A percentile compares a stretch with the other conserved stretches of the same genome.
Conservation (phyloP, 2,113 vertebrate species). For the Oncorhynchus clarkii region DNA sequence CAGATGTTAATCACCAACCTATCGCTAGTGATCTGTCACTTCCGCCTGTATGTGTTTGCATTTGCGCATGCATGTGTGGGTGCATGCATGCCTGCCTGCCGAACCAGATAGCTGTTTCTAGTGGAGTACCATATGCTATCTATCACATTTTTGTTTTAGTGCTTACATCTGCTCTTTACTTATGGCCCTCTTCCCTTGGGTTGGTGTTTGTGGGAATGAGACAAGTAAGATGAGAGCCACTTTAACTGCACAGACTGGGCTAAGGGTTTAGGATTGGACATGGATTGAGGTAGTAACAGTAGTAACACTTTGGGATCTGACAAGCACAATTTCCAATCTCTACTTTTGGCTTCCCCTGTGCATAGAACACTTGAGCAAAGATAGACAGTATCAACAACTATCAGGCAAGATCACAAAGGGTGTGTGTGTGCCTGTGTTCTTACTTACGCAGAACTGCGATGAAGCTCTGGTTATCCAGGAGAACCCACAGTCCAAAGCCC, state of each 20-base stretch:
- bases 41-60: neutral
- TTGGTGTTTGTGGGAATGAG: slow-evolving; percentile 15
- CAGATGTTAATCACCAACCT: neutral
- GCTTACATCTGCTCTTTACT: slow-evolving; percentile 15
- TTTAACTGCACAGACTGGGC: slow-evolving; percentile 12
- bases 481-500: slow-evolving; percentile 92
- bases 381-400: neutral
- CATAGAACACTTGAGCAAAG: neutral
- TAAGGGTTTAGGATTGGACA: neutral
- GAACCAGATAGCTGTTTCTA: neutral
- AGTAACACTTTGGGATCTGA: slow-evolving; percentile 8
- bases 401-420: neutral
- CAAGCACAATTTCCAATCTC: slow-evolving; percentile 10
- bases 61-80: neutral
- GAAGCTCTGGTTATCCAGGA: slow-evolving; percentile 89
- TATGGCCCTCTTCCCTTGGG: slow-evolving; percentile 18
- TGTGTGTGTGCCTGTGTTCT: too few species aligned
- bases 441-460: slow-evolving; percentile 86
- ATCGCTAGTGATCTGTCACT: neutral
- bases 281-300: neutral
- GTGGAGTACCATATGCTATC: slow-evolving; percentile 26
- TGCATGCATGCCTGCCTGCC: neutral
- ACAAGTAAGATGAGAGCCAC: slow-evolving; percentile 22
- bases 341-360: slow-evolving; percentile 10
- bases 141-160: slow-evolving; percentile 39